Evolutionary conservation across 2,113 vertebrate genomes (phyloP), one percentile per base, ranked within the genome.

Genomic region (Psephotus haematonotus): DNA sequence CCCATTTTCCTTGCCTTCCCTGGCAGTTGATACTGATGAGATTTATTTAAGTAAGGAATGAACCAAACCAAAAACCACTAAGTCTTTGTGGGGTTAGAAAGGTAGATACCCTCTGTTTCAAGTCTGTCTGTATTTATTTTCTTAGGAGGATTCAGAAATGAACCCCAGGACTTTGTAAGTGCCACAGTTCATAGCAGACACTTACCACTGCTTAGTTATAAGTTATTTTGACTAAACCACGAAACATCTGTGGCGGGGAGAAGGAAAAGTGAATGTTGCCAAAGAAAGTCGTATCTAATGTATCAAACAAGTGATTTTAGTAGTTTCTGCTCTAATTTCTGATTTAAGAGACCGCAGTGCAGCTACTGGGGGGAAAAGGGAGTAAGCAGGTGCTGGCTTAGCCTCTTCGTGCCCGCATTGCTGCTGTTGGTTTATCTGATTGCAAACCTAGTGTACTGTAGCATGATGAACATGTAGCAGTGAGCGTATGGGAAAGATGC

Each of bases 391-490:
- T 88, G 86, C 93, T 92, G 92, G 88, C 88, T 93, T 50, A 12
- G 53, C 59, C 90, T 62, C 92, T 69, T 6, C 8, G 92, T 3
- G 8, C 93, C 96, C 79, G 17, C 95, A 91, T 88, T 10, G 55
- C 85, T 93, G 2, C 82, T 70, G 77, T 31, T 72, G 76, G 75
- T 92, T 97, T 95, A 95, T 96, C 95, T 94, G 95, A 96, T 96
- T 24, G 93, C 92, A 86, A 77, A 78, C 15, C 68, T 23, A 50
- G 74, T 25, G 84, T 47, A 33, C 81, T 71, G 87, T n/a, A 90
- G 94, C 85, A 0, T 17, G 86, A 64, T 71, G 91, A 81, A 39
- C 29, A 44, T 10, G 74, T 8, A 92, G 90, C 94, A 85, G 71
- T 16, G 53, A 77, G 67, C 3, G 50, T 28, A 67, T 39, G 85